Percentiles rank a stretch among this genome's conserved stretches.
Conservation (phyloP, 2,797 vertebrate genomes). For the Enteromius argenteus region DNA sequence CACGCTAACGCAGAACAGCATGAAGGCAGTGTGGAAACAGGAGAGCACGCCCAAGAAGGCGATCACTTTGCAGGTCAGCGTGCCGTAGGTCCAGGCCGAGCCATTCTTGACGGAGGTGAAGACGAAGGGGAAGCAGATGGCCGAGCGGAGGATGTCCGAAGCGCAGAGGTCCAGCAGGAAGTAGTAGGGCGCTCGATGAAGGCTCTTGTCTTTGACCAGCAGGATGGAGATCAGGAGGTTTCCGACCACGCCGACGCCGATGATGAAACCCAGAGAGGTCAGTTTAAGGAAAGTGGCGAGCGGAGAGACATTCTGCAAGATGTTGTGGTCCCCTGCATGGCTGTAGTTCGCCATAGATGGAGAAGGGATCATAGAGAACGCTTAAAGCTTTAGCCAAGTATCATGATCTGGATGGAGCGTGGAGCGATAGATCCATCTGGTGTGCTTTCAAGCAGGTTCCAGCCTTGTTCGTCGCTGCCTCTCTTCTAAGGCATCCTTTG, state of each 20-base stretch:
- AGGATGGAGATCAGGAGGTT: slow-evolving; percentile 99
- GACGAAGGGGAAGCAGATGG: slow-evolving; percentile 99
- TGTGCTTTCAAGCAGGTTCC: slow-evolving; percentile 97
- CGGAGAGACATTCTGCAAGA: slow-evolving; percentile 99
- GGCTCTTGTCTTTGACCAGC: slow-evolving; percentile 99
- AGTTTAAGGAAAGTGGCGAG: slow-evolving; percentile 99
- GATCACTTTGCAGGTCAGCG: slow-evolving; percentile 98
- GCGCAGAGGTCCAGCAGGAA: slow-evolving; percentile 99
- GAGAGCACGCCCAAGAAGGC: slow-evolving; percentile 98
- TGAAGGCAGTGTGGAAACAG: slow-evolving; percentile 99
- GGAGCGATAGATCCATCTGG: slow-evolving; percentile 96
- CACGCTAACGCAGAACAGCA: slow-evolving; percentile 99
- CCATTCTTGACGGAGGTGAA: slow-evolving; percentile 99
- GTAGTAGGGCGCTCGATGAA: slow-evolving; percentile 98
- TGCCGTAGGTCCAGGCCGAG: slow-evolving; percentile 96
- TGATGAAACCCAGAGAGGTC: slow-evolving; percentile 99
- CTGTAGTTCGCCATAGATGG: slow-evolving; percentile 99
- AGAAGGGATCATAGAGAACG: slow-evolving; percentile 97
- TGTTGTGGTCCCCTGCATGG: slow-evolving; percentile 99
- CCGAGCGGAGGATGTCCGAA: slow-evolving; percentile 97
- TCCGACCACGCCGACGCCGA: slow-evolving; percentile 97
- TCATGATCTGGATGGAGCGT: slow-evolving; percentile 97
- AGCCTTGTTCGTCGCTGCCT: slow-evolving; percentile 86
- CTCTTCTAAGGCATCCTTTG: slow-evolving; percentile 92
- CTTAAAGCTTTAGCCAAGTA: slow-evolving; percentile 96